phyloP scores from a whole-genome alignment of 2,797 vertebrate species.

The Gallinago nigripennis region DNA sequence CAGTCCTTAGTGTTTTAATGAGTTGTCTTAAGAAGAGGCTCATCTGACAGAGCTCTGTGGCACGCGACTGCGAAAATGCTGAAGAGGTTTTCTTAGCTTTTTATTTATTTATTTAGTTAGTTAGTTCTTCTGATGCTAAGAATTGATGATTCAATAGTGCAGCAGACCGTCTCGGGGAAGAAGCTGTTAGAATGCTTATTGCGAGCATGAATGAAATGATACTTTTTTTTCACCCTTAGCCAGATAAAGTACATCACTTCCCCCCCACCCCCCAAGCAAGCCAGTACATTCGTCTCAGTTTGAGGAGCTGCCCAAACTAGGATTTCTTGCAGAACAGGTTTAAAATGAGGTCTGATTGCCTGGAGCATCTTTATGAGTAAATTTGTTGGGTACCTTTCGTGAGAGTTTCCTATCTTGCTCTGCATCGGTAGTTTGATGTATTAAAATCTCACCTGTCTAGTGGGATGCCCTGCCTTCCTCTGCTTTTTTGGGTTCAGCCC shows the following conservation, averaged over 20 bases:
- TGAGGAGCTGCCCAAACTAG: slow-evolving; percentile 6
- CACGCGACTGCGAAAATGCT: background rate
- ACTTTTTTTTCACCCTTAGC: background rate
- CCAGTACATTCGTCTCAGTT: background rate
- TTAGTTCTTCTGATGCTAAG: background rate
- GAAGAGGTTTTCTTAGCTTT: background rate
- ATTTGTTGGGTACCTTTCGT: background rate
- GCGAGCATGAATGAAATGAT: background rate
- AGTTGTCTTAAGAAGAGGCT: background rate
- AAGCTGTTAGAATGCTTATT: background rate
- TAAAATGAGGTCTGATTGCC: slow-evolving; percentile 30
- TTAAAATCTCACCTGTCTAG: background rate
- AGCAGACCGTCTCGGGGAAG: accelerated
- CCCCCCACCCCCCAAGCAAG: background rate
- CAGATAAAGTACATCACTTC: background rate
- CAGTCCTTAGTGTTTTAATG: background rate
- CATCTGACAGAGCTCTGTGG: background rate
- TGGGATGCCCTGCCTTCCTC: background rate
- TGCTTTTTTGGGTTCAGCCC: background rate
- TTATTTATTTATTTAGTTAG: background rate
- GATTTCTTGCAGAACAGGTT: slow-evolving; percentile 57
- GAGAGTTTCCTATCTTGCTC: background rate
- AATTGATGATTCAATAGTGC: background rate
- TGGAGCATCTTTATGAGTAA: slow-evolving; percentile 20
- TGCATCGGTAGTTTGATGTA: background rate